Evolutionary conservation across 2,888 invertebrate genomes (phyloP).

Genomic region (Drosophila demipolita): DNA sequence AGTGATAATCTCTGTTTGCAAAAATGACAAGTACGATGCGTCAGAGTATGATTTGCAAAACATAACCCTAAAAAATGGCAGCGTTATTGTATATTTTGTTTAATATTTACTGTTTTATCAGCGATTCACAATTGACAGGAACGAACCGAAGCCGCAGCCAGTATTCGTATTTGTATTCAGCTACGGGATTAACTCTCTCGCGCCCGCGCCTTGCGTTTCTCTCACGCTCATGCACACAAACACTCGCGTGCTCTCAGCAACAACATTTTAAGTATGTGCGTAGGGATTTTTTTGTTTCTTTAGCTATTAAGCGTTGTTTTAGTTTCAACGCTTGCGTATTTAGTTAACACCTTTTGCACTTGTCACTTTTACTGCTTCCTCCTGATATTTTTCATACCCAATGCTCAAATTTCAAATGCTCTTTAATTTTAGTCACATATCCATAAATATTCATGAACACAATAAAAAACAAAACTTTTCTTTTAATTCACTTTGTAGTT

Average conservation of each 20-base stretch:
- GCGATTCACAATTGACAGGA: constrained; percentile 30
- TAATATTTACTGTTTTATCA: constrained; percentile 32
- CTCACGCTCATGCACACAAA: not conserved
- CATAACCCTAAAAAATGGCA: constrained; percentile 32
- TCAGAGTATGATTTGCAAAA: constrained; percentile 42
- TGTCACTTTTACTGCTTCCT: constrained; percentile 54
- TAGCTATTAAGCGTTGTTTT: constrained; percentile 43
- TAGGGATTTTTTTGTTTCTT: constrained; percentile 60
- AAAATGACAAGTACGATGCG: constrained; percentile 52
- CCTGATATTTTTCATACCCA: constrained; percentile 38
- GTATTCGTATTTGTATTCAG: constrained; percentile 1
- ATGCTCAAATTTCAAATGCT: constrained; percentile 35
- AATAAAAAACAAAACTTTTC: constrained; percentile 39
- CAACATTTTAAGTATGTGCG: constrained; percentile 28
- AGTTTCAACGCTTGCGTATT: constrained; percentile 18
- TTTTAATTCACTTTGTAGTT: constrained; percentile 24
- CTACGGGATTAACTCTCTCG: constrained; percentile 53
- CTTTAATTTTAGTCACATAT: constrained; percentile 52
- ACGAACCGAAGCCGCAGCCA: not conserved
- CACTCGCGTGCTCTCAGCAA: constrained; percentile 15
- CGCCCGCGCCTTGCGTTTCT: constrained; percentile 46
- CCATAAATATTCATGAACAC: constrained; percentile 51
- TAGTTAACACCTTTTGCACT: constrained; percentile 24
- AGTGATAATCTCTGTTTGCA: constrained; percentile 26
- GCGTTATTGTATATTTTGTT: constrained; percentile 23